A percentile compares a stretch with the other conserved stretches of the same genome.
These are phyloP conservation scores for Parelbella ahira DNA, from an alignment of 2,888 invertebrate species.

Conservation along the genomic window DNA sequence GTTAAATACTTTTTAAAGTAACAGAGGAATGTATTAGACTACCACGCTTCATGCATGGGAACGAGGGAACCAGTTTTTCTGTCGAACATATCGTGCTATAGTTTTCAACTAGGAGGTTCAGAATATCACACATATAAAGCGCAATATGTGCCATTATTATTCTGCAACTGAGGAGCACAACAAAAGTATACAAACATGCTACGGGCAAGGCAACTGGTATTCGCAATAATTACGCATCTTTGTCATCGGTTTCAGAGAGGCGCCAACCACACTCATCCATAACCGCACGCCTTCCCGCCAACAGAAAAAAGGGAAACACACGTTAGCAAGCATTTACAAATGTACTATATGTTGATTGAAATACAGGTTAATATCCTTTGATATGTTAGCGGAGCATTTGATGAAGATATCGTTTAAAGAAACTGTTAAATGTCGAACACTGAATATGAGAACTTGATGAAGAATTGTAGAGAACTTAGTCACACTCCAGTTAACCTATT, in stretches of 20 bases:
- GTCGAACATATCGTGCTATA: too few species aligned
- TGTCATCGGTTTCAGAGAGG: slow-evolving; percentile 23
- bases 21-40: too few species aligned
- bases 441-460: slow-evolving; percentile 56
- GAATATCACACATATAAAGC: too few species aligned
- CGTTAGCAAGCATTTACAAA: slow-evolving; percentile 9
- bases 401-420: slow-evolving; percentile 27
- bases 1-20: too few species aligned
- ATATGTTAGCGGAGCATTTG: slow-evolving; percentile 26
- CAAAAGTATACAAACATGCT: slow-evolving; percentile 11
- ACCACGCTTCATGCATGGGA: too few species aligned
- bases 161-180: slow-evolving; percentile 7
- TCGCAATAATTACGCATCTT: slow-evolving; percentile 26
- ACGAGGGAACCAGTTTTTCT: too few species aligned
- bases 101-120: too few species aligned
- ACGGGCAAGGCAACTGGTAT: slow-evolving; percentile 16
- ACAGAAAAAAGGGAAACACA: slow-evolving; percentile 10
- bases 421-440: slow-evolving; percentile 53
- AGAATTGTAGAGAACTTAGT: slow-evolving; percentile 60
- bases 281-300: slow-evolving; percentile 11
- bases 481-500: slow-evolving; percentile 53
- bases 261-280: slow-evolving; percentile 20
- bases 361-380: slow-evolving; percentile 23
- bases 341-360: background rate
- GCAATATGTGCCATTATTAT: slow-evolving; percentile 11